A percentile compares a stretch with the other conserved stretches of the same genome.
These are phyloP conservation scores for Calidris pygmaea DNA, from an alignment of 2,113 vertebrate genomes.

Conservation along the genomic window DNA sequence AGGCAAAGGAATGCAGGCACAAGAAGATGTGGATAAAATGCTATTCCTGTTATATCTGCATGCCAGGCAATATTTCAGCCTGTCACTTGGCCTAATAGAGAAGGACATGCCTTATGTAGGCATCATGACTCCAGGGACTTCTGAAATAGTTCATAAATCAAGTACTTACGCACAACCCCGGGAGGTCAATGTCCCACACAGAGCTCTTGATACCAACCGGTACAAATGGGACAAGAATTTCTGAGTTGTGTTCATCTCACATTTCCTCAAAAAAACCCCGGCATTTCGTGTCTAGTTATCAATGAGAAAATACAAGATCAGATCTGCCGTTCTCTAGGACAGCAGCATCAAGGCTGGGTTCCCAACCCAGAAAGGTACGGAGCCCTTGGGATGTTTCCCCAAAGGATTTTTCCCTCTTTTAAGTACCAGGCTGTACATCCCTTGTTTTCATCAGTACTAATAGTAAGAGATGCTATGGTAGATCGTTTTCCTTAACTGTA, in stretches of 20 bases:
- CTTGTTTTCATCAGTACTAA: background rate
- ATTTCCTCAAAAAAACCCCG: background rate
- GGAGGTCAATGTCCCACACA: background rate
- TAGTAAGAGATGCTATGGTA: background rate
- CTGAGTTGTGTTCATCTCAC: background rate
- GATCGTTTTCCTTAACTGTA: background rate
- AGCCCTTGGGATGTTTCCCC: background rate
- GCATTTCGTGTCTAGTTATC: background rate
- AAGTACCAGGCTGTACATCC: fast-evolving
- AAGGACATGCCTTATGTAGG: background rate
- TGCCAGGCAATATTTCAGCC: background rate
- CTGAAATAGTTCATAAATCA: background rate
- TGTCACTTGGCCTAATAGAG: background rate
- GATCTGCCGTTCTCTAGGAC: background rate
- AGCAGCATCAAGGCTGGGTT: background rate
- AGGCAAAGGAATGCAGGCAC: background rate
- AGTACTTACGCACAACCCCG: background rate
- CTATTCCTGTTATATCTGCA: background rate
- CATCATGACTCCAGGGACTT: background rate
- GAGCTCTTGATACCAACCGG: background rate
- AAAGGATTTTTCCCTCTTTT: background rate
- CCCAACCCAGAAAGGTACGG: background rate
- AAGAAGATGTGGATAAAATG: background rate
- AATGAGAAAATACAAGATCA: background rate
- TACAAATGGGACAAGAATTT: background rate